Base-by-base conservation (phyloP, 1,140 invertebrate species). In the Mesaphorura yosii region DNA sequence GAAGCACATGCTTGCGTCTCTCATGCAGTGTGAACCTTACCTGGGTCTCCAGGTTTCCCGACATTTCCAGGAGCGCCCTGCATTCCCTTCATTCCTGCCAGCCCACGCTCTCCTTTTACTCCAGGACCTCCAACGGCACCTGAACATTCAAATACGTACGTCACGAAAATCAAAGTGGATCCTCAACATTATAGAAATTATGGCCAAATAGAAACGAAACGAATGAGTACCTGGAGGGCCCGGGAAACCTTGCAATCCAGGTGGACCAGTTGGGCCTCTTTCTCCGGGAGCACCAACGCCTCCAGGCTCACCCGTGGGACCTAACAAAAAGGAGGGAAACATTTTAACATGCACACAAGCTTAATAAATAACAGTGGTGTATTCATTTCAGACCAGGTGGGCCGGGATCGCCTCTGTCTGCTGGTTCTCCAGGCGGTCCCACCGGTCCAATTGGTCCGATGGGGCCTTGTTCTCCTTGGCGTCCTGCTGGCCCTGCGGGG, bases 371-470 rank as follows among this genome's bases (percentile, higher is more conserved):
- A n/a, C n/a, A n/a, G n/a, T n/a, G n/a, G n/a, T n/a, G n/a, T n/a
- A n/a, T n/a, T n/a, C n/a, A n/a, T n/a, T n/a, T 72, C n/a, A 74
- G 67, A 10, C 84, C 84, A 19, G 82, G 76, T 40, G 75, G 70
- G 41, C 85, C 85, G 25, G 79, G 75, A 60, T 86, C 83, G 28
- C 84, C 84, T 64, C 79, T 72, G 65, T 83, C 80, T 0, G 77
- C 83, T 48, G 80, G 77, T 67, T 84, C 81, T 46, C 84, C 84
- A 14, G 80, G 80, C n/a, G 80, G 77, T 15, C 84, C 84, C 6
- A 72, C 65, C 7, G 77, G 76, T 28, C 84, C 84, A 25, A 81
- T 66, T 23, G 73, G 72, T 17, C 84, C 83, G 68, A 79, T 78
- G 1, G 72, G 72, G 17, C 83, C 82, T 66, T 79, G 72, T 65